Conservation (phyloP, 2,113 vertebrate species). For the Pomatostomus ruficeps region DNA sequence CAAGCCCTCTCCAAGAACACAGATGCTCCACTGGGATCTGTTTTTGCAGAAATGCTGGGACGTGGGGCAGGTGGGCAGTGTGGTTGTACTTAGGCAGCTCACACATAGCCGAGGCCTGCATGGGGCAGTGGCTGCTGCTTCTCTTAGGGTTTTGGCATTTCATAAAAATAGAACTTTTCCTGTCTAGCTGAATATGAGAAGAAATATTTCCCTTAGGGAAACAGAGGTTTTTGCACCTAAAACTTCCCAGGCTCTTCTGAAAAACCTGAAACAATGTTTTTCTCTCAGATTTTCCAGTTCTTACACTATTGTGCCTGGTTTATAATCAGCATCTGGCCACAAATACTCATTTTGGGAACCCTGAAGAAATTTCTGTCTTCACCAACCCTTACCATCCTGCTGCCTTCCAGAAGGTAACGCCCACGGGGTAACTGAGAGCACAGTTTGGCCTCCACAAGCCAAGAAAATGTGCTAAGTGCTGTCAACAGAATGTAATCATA, state of each 20-base stretch:
- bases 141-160: not conserved
- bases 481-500: slow-evolving; percentile 38
- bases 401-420: slow-evolving; percentile 21
- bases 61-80: not conserved
- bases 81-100: not conserved
- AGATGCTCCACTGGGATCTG: not conserved
- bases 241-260: not conserved
- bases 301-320: not conserved
- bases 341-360: slow-evolving; percentile 7
- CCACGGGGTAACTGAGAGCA: not conserved
- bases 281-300: not conserved
- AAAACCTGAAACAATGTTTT: not conserved
- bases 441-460: not conserved
- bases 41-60: not conserved
- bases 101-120: not conserved
- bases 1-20: not conserved
- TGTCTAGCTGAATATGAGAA: not conserved
- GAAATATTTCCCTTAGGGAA: not conserved
- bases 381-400: not conserved
- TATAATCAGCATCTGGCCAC: slow-evolving; percentile 7
- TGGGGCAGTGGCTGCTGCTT: not conserved
- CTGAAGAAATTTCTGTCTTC: slow-evolving; percentile 29
- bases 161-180: not conserved
- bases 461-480: slow-evolving; percentile 35
- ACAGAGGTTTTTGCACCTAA: not conserved